Base-by-base conservation (phyloP, 2,113 vertebrate genomes). In the Romanogobio albipinnatus region DNA sequence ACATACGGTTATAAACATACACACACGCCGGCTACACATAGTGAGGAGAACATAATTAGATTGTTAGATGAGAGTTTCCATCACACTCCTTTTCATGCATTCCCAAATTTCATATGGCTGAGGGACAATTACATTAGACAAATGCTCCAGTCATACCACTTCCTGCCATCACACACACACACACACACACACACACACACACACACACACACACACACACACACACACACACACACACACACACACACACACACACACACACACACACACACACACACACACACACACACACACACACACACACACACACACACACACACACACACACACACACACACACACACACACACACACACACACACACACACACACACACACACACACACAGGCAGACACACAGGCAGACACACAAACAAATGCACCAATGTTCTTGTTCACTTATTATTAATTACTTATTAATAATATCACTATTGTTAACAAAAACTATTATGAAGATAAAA, bases 91-190 rank as follows among this genome's bases (percentile, higher is more conserved):
- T 70, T 36, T 64, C 29, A 51, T 13, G 15, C 56, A 10, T 82
- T 88, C 24, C 78, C 26, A 26, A 61, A 89, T 53, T 87, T 85
- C 76, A 74, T 82, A 78, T 84, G 84, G 62, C 84, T 39, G 82
- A 73, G 9, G 56, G 75, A 64, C 74, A 64, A 83, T 85, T 90
- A 88, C 87, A 91, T 81, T 45, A 89, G 71, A 87, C 86, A 78
- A 58, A 78, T 17, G 59, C n/a, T 64, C 43, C 22, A 47, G n/a
- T 80, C 58, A 62, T 79, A 24, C 80, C 88, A 88, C 22, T 71
- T 71, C 36, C 36, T 71, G 68, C 2, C 19, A 71, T 43, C 68
- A n/a, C 19, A 70, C 36, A 13, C 19, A 71, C 43, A 33, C 66
- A 70, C 5, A 33, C 19, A 70, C 36, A 13, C 19, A 71, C 43